Evolutionary conservation across 2,113 vertebrate genomes (phyloP).

Genomic region (Hystrix brachyura): DNA sequence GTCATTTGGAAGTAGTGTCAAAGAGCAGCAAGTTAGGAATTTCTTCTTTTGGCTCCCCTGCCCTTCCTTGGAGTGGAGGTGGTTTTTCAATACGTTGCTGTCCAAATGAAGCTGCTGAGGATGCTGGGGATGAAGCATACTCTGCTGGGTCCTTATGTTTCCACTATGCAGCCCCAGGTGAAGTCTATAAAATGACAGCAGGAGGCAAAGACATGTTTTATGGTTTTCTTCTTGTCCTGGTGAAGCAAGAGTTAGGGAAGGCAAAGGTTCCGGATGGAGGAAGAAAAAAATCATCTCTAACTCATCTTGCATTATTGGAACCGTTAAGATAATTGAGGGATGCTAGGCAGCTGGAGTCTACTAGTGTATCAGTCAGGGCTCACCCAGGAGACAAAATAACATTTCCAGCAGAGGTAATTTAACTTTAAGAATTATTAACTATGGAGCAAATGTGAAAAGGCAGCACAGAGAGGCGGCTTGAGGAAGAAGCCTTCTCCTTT

Average conservation of each 20-base stretch:
- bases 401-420: neutral
- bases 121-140: neutral
- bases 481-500: neutral
- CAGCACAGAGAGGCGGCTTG: neutral
- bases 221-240: neutral
- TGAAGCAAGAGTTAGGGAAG: neutral
- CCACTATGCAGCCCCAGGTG: neutral
- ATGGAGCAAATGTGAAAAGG: neutral
- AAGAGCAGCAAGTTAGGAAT: neutral
- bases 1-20: neutral
- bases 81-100: neutral
- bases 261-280: neutral
- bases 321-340: neutral
- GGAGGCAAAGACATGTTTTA: neutral
- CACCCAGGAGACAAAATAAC: neutral
- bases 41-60: neutral
- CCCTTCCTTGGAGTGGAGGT: neutral
- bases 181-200: neutral
- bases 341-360: neutral
- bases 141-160: neutral
- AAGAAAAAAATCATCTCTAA: neutral
- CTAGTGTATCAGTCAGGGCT: neutral
- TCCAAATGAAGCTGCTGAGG: neutral
- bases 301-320: neutral
- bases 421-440: neutral